Evolutionary conservation across 2,113 vertebrate species (phyloP).

Genomic region (cat (Felis catus)): F.catus_Fca126_mat1.0 CM031414.1:65327501-65328000

Average conservation of each 20-base stretch:
- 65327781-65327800: too few species aligned
- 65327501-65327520: not conserved
- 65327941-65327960: too few species aligned
- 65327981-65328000: too few species aligned
- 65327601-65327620: not conserved
- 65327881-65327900: too few species aligned
- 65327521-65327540: not conserved
- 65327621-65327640: not conserved
- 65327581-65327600: not conserved
- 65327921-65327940: too few species aligned
- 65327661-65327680: not conserved
- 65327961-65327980: too few species aligned
- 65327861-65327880: too few species aligned
- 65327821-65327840: too few species aligned
- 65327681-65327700: not conserved
- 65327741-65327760: not conserved
- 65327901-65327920: too few species aligned
- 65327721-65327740: not conserved
- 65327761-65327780: too few species aligned
- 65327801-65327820: too few species aligned
- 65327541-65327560: not conserved
- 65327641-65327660: not conserved
- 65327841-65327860: too few species aligned
- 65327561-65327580: not conserved
- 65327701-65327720: not conserved